phyloP scores from a whole-genome alignment of 1,140 invertebrate genomes.

The Cardiocondyla obscurior region DNA sequence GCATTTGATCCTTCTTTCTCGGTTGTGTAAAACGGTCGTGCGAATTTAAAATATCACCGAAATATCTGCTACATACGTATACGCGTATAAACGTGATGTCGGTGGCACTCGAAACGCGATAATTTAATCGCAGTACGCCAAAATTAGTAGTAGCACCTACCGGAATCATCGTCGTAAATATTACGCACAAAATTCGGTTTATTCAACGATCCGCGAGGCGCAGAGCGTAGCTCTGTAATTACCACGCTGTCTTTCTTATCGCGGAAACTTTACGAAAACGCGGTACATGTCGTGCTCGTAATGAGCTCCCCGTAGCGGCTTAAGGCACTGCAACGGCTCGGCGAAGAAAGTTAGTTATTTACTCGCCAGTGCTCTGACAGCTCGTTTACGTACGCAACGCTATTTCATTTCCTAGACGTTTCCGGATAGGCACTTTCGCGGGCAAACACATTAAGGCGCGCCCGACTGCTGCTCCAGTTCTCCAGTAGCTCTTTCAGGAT shows the following conservation, averaged over 20 bases:
- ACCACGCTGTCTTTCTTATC: constrained; percentile 61
- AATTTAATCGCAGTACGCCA: constrained; percentile 22
- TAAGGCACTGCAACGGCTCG: constrained; percentile 61
- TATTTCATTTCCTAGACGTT: constrained; percentile 74
- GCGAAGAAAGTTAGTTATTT: constrained; percentile 77
- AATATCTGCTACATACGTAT: not conserved
- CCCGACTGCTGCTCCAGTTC: constrained; percentile 33
- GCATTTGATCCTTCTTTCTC: not conserved
- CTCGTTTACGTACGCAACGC: constrained; percentile 74
- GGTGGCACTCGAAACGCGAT: not conserved
- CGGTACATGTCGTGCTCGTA: constrained; percentile 58
- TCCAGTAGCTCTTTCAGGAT: constrained; percentile 17
- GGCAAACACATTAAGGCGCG: constrained; percentile 72
- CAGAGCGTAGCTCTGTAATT: constrained; percentile 60
- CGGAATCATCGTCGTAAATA: constrained; percentile 55
- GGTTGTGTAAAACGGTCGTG: not conserved
- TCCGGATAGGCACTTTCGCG: constrained; percentile 60
- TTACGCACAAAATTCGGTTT: constrained; percentile 59
- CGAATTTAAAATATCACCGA: constrained; percentile 14
- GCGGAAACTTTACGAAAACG: constrained; percentile 31
- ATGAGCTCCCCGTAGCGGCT: constrained; percentile 69
- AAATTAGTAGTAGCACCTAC: constrained; percentile 31
- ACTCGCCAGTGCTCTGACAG: constrained; percentile 67
- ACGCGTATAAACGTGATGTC: not conserved
- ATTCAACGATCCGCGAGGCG: constrained; percentile 62